Base-by-base conservation (phyloP, 2,888 invertebrate genomes). In the Chymomyza procnemis region DNA sequence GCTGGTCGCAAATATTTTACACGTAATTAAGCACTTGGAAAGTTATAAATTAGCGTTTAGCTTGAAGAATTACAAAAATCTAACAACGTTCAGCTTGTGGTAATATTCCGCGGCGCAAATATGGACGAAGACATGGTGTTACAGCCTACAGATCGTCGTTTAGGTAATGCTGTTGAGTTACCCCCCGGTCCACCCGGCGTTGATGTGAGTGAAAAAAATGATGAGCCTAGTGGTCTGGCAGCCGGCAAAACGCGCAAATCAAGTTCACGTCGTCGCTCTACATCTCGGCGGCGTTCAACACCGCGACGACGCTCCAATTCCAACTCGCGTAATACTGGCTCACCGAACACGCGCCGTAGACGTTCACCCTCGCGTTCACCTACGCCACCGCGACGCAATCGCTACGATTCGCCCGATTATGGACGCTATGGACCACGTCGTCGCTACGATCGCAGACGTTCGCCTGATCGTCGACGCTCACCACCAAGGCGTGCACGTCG, bases 171-270 rank as follows among this genome's bases (percentile, higher is more conserved):
- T 8, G 83, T 78, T 12, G 56, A 56, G n/a, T 67, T 89, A 64
- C 88, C 85, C 5, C 80, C 85, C 5, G 90, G 90, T 4, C 90
- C 90, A 16, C 90, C 91, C 62, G 90, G 90, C 41, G 89, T 88
- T 5, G 91, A 90, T 19, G 75, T 71, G 61, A 81, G 73, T 59
- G 84, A 79, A 68, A 84, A 81, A 66, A 69, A 56, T 61, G 82
- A 80, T 54, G 75, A 69, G 4, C 14, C 65, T 16, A 50, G 57
- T 26, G 50, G 34, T 22, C 30, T 56, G 16, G 57, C 67, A 14
- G 56, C 76, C n/a, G 73, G 69, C 26, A 83, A 75, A 52, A 57
- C 57, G 58, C 71, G 74, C 56, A 78, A 77, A 62, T 76, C 75
- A 2, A 71, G 59, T 18, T 81, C 85, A 18, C 71, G 85, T 16